Conservation (phyloP, 2,888 invertebrate species). For the Lepas anatifera region DNA sequence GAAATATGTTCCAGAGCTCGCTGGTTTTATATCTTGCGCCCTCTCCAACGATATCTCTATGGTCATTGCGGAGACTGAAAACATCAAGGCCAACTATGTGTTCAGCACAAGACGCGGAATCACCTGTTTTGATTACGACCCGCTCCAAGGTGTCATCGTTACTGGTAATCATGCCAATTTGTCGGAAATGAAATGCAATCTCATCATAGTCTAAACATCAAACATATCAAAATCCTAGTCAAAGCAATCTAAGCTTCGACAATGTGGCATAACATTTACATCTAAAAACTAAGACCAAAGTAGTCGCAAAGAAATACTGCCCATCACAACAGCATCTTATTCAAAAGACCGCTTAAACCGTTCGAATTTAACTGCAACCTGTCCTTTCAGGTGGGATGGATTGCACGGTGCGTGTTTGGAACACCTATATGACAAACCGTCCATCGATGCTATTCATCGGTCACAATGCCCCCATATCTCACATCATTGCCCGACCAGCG, state of each 20-base stretch:
- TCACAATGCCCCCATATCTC: constrained; percentile 54
- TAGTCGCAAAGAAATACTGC: no score
- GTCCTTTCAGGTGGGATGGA: constrained; percentile 65
- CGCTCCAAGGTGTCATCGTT: constrained; percentile 19
- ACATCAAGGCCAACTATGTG: constrained; percentile 43
- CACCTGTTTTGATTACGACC: constrained; percentile 33
- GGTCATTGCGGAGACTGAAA: constrained; percentile 47
- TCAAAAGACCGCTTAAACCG: no score
- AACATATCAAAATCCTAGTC: no score
- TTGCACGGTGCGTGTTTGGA: constrained; percentile 62
- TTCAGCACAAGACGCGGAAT: constrained; percentile 45
- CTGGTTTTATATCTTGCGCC: constrained; percentile 55
- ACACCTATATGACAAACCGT: constrained; percentile 57
- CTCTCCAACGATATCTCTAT: constrained; percentile 45
- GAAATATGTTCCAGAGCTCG: constrained; percentile 50
- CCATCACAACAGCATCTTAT: no score
- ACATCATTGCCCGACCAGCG: constrained; percentile 51
- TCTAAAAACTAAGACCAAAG: no score
- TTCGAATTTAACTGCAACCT: no score
- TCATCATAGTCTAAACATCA: no score
- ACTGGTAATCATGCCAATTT: no score
- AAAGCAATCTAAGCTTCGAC: no score
- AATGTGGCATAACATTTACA: no score
- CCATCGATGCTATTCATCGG: constrained; percentile 51
- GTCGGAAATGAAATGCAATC: no score